Base-by-base conservation (phyloP, 2,797 vertebrate genomes). In the Peromyscus attwateri region DNA sequence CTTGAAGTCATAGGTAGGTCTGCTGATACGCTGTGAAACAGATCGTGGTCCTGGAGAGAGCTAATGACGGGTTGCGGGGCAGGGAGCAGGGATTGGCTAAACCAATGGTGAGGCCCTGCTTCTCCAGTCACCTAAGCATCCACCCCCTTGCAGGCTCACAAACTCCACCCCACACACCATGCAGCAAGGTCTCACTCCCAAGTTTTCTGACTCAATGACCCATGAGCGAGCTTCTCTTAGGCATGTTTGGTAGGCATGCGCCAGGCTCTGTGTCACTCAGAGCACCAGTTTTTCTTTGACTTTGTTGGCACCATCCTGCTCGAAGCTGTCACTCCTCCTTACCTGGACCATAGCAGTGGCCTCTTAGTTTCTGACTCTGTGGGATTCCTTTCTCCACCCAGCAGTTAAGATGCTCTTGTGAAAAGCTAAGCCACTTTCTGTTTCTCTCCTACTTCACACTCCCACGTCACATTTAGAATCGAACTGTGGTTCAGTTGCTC, bases 371-470 rank as follows among this genome's bases (percentile, higher is more conserved):
- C 17, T 17, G 8, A 23, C 25, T 12, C 19, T 27, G 4, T n/a
- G n/a, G 43, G 40, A 7, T 43, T 60, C 6, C 37, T 3, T 60
- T 52, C 88, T 68, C 23, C 6, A 70, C 9, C 27, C 60, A 46
- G 66, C 9, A 49, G 83, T 27, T 43, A 31, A 49, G 62, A 21
- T 3, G 31, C 27, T 49, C 46, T 14, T 88, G 66, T 37, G 80
- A 80, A 85, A 43, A 34, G 29, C 25, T 23, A 66, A 40, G 21
- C n/a, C 13, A 3, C 55, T 7, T 64, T 27, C 60, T 13, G 0
- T 64, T 96, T 77, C 37, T 89, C 52, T 89, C 34, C 8, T 43
- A 60, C 25, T 52, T 62, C 46, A 75, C 13, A 60, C 34, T 91
- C 64, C 89, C 3, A 9, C 1, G 16, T 37, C 77, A 34, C 40